Conservation (phyloP, 2,797 vertebrate species). For the Tangara arthus region DNA sequence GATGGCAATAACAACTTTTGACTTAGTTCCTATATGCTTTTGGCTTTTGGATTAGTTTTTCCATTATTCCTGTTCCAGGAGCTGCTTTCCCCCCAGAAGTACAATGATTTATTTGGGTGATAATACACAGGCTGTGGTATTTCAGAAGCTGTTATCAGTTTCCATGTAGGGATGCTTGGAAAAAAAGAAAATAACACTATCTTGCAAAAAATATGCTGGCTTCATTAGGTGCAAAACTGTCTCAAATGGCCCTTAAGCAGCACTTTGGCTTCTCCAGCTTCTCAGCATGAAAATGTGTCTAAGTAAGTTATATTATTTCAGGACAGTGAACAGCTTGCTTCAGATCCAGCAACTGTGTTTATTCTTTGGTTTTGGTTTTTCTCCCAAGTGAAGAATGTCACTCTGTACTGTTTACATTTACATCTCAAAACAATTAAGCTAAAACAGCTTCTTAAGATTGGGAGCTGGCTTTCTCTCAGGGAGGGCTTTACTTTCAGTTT, state of each 20-base stretch:
- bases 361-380: constrained; percentile 26
- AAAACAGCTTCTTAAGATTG: constrained; percentile 1
- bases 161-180: neutral
- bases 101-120: neutral
- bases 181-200: neutral
- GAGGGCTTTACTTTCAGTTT: constrained; percentile 4
- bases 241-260: constrained; percentile 29
- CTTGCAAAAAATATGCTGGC: constrained; percentile 16
- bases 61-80: neutral
- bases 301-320: constrained; percentile 39
- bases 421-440: constrained; percentile 52
- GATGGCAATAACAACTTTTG: neutral
- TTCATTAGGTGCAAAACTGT: constrained; percentile 35
- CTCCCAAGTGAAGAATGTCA: constrained; percentile 28
- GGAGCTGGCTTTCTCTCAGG: constrained; percentile 6
- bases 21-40: neutral
- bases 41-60: neutral
- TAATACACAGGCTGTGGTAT: neutral
- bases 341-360: constrained; percentile 38
- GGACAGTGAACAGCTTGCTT: constrained; percentile 55
- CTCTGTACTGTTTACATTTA: constrained; percentile 35
- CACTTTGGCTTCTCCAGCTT: constrained; percentile 20
- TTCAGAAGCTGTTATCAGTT: neutral
- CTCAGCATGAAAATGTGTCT: constrained; percentile 39
- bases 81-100: neutral